phyloP scores from a whole-genome alignment of 2,888 invertebrate species.

The Epinotia nisella region DNA sequence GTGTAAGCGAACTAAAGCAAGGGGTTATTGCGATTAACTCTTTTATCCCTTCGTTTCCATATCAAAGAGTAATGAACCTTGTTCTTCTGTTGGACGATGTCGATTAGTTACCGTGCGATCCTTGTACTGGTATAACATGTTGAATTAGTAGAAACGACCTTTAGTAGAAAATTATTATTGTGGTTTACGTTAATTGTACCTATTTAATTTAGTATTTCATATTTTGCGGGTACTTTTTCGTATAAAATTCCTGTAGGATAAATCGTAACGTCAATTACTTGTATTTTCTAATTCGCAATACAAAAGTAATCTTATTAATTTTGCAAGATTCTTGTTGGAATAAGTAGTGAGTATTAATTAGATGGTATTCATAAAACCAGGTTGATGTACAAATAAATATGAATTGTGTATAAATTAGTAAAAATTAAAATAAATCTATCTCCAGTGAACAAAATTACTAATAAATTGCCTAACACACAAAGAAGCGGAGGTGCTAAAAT shows the following conservation, averaged over 20 bases:
- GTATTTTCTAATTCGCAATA: conserved; percentile 23
- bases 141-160: not conserved
- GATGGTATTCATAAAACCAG: not conserved
- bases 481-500: conserved; percentile 53
- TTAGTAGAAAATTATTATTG: not conserved
- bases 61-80: conserved; percentile 85
- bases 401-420: not conserved
- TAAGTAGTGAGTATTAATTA: conserved; percentile 16
- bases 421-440: not conserved
- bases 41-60: conserved; percentile 84
- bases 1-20: conserved; percentile 83
- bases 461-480: conserved; percentile 16
- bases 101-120: conserved; percentile 79
- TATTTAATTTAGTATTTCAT: not conserved
- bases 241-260: not conserved
- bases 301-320: conserved; percentile 6
- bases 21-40: conserved; percentile 84
- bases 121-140: conserved; percentile 50
- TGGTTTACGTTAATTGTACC: not conserved
- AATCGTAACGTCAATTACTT: not conserved
- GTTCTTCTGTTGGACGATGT: conserved; percentile 76
- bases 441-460: not conserved
- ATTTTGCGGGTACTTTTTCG: not conserved
- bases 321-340: conserved; percentile 50
- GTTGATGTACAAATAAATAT: not conserved